phyloP scores from a whole-genome alignment of 2,113 vertebrate species.

The Microcebus griseorufus region DNA sequence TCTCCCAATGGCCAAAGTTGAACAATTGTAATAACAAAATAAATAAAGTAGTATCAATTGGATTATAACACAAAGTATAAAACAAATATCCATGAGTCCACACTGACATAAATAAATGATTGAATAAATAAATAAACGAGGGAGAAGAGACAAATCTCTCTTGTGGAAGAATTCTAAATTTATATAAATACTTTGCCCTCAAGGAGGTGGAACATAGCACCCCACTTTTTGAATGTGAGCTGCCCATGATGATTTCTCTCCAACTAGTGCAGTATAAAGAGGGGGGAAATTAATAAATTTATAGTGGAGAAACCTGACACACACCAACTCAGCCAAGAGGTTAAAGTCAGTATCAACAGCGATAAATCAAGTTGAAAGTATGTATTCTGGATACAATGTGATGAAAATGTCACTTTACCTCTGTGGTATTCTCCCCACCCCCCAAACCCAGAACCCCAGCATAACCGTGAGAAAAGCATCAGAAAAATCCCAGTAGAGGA shows the following conservation, averaged over 20 bases:
- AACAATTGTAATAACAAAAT: neutral
- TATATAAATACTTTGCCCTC: neutral
- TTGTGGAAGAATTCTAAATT: neutral
- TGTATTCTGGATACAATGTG: neutral
- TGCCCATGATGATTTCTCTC: neutral
- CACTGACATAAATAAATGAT: neutral
- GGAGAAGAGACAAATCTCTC: neutral
- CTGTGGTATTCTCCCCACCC: neutral
- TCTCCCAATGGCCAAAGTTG: neutral
- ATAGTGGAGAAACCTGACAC: neutral
- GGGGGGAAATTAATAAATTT: neutral
- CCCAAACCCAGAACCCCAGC: neutral
- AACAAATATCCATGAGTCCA: neutral
- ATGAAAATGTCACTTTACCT: neutral
- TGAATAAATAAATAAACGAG: neutral
- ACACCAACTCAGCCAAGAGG: neutral
- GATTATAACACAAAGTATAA: neutral
- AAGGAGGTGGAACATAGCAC: neutral
- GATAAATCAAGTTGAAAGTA: neutral
- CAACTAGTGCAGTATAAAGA: neutral
- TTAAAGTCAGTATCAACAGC: neutral
- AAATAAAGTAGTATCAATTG: neutral
- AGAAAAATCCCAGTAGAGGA: neutral
- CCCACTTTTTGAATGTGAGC: neutral
- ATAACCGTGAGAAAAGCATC: neutral